Evolutionary conservation across 2,113 vertebrate genomes (phyloP), one percentile per base, ranked within the genome.

Genomic region (Meleagris gallopavo): DNA sequence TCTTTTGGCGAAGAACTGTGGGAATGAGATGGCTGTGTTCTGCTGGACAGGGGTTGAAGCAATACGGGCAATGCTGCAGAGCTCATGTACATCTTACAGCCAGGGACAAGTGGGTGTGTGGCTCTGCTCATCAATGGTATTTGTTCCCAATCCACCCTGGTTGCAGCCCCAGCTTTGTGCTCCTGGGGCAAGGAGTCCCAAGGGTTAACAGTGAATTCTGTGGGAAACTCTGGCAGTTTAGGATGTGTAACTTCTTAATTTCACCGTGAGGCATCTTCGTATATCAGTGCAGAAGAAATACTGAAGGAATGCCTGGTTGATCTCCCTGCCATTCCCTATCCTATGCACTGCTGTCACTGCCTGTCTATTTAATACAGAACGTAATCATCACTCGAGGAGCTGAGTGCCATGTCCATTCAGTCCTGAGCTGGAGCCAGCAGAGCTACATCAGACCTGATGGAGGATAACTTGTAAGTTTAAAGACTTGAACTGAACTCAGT

Each of bases 71-170:
- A n/a, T 16, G 12, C 27, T n/a, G 50, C n/a, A 45, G 13, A 62
- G 24, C 61, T 92, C 50, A 8, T 18, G 13, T 1, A 1, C 4
- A 0, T 55, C 19, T 50, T 38, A 24, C 9, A 64, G 36, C 2
- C 32, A 75, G 84, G 32, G 29, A 60, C 0, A 4, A 55, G n/a
- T 10, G 21, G 62, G 3, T 24, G 57, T 45, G 14, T 25, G 45
- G 19, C 34, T 79, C 12, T 52, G 1, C 58, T 67, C 0, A 0
- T 5, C 0, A 0, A 21, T 72, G 52, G 9, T 8, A 4, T 61
- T 87, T 72, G 17, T 24, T 79, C 29, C 78, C 8, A 54, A 0
- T 16, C n/a, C 46, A 50, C 21, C 16, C n/a, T 66, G 55, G 16
- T 22, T 76, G 12, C 8, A 15, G 8, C n/a, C 27, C 38, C 83